Percentiles rank a stretch among this genome's conserved stretches.
phyloP scores from a whole-genome alignment of 2,888 invertebrate genomes.

The Drosophila diplacantha region DNA sequence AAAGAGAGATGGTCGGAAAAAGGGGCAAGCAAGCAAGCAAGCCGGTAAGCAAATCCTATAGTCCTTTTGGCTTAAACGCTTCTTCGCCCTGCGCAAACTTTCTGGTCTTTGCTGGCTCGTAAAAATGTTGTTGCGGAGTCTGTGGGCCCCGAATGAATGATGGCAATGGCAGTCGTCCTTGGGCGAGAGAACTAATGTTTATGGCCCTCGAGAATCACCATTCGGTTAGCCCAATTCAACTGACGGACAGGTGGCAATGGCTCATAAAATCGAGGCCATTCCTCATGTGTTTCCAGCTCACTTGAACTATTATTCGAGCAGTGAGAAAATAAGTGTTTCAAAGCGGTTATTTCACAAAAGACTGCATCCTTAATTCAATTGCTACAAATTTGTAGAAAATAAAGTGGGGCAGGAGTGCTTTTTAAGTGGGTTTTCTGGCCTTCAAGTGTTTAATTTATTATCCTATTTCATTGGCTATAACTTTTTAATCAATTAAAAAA shows the following conservation, averaged over 20 bases:
- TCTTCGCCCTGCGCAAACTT: conserved; percentile 49
- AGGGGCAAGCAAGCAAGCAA: background rate
- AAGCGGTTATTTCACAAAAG: background rate
- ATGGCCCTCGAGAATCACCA: conserved; percentile 55
- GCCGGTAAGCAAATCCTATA: conserved; percentile 53
- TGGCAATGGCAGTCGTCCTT: conserved; percentile 11
- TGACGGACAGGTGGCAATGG: conserved; percentile 26
- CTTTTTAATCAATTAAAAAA: no score
- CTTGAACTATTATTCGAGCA: background rate
- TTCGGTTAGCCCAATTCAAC: conserved; percentile 16
- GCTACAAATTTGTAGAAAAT: background rate
- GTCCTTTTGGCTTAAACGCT: conserved; percentile 58
- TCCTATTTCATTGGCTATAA: no score
- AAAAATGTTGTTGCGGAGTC: conserved; percentile 16
- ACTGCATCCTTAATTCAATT: background rate
- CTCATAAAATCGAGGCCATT: conserved; percentile 26
- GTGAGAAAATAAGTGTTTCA: background rate
- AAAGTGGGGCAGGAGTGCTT: background rate
- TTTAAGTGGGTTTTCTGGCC: background rate
- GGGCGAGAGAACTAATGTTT: conserved; percentile 11
- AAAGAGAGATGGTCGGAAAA: conserved; percentile 6
- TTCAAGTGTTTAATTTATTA: background rate
- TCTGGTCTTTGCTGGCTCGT: conserved; percentile 30
- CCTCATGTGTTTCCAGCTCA: background rate
- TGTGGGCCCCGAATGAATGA: conserved; percentile 12